Conservation (phyloP, 2,797 vertebrate species). For the Clamator glandarius region DNA sequence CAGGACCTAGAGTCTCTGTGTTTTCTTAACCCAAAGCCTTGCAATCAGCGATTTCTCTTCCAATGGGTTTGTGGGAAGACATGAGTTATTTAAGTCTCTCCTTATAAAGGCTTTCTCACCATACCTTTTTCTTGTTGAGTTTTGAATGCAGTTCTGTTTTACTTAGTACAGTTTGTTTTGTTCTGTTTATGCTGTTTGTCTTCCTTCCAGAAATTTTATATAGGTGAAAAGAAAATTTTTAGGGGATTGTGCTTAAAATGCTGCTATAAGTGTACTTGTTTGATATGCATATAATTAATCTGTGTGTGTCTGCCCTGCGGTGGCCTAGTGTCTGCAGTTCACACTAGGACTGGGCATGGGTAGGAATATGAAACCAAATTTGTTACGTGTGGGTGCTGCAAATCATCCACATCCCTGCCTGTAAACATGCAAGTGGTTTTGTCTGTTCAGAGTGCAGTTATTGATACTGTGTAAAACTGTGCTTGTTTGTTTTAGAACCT, state of each 20-base stretch:
- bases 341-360: not conserved
- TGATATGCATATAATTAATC: not conserved
- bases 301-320: not conserved
- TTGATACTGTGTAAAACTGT: not conserved
- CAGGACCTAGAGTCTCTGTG: not conserved
- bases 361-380: not conserved
- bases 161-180: not conserved
- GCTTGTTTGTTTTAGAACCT: not conserved
- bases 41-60: not conserved
- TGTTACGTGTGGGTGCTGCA: not conserved
- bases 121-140: not conserved
- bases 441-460: not conserved
- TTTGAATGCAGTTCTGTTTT: not conserved
- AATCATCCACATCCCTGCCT: not conserved
- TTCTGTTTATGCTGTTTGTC: not conserved
- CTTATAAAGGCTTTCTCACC: not conserved
- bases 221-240: not conserved
- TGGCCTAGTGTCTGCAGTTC: not conserved
- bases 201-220: not conserved
- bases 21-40: not conserved
- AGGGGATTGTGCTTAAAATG: not conserved
- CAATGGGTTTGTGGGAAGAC: not conserved
- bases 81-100: not conserved
- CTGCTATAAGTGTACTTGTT: rapidly evolving
- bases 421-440: not conserved